Base-by-base conservation (phyloP, 2,113 vertebrate genomes). In the Platanista minor region DNA sequence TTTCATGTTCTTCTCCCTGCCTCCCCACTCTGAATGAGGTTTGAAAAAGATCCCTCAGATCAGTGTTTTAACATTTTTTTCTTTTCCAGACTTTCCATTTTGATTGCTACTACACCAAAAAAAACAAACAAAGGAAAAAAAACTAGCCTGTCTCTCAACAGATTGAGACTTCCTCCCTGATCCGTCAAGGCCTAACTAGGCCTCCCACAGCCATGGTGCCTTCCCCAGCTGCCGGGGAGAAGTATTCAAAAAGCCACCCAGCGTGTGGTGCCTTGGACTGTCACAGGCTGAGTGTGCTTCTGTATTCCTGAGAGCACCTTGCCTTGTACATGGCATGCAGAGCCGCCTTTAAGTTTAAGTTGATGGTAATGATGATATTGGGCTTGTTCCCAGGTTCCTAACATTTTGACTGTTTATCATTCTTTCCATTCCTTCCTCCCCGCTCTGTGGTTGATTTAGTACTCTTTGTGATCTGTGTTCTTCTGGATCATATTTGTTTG, bases 41-140 rank as follows among this genome's bases (percentile, higher is more conserved):
- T 94, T 96, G 59, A 66, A 91, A 92, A 92, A 91, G 15, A 77
- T 71, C 85, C 75, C 49, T 92, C 29, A 87, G 36, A 69, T 96
- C 41, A 94, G 20, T 41, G 49, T 92, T 71, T 81, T 54, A 66
- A 57, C 12, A 36, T 33, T 81, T 90, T 86, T 89, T 86, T 94
- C 61, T 92, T 82, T 92, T 84, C 10, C 36, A 96, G 82, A 86
- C 27, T 93, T 93, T 90, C 39, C 41, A 74, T 81, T 91, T 81
- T 74, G 15, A 94, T 81, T 90, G 41, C 31, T 66, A 29, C 23
- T 74, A 62, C 7, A 39, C 36, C 31, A 29, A 36, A 66, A 46
- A 46, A 64, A 66, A 64, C 57, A 64, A 85, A 61, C 41, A 72
- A 41, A 25, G 8, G 71, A 12, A 77, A 23, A 43, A 25, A 21